Percentiles rank a stretch among this genome's conserved stretches.
These are phyloP conservation scores for Corticium candelabrum DNA, from an alignment of 37 sponge, comb jelly and placozoan species.

Conservation along the genomic window DNA sequence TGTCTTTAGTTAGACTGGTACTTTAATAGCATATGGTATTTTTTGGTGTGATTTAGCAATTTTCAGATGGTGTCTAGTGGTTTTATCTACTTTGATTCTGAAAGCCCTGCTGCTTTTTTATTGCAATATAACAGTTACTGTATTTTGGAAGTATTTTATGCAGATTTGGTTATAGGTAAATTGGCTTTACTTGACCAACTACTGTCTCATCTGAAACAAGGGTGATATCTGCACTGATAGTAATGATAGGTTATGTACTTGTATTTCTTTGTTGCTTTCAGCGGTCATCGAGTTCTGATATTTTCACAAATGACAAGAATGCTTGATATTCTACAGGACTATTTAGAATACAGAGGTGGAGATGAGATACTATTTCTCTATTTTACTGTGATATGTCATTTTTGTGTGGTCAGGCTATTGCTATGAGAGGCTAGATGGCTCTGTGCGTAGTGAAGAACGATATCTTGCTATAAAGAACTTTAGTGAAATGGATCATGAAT, in stretches of 20 bases:
- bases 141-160: no score
- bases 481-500: no score
- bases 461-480: slow-evolving; percentile 68
- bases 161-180: slow-evolving; percentile 34
- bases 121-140: no score
- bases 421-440: slow-evolving; percentile 88
- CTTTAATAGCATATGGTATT: no score
- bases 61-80: no score
- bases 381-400: background rate
- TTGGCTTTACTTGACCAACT: slow-evolving; percentile 52
- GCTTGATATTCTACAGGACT: slow-evolving; percentile 88
- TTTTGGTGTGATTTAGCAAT: no score
- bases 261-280: slow-evolving; percentile 12
- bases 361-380: background rate
- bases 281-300: slow-evolving; percentile 66
- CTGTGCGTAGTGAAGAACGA: slow-evolving; percentile 81
- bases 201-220: slow-evolving; percentile 36
- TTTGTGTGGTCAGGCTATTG: slow-evolving; percentile 49
- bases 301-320: slow-evolving; percentile 86
- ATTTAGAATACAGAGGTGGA: slow-evolving; percentile 38
- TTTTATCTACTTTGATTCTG: no score
- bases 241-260: no score
- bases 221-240: slow-evolving; percentile 7
- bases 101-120: no score
- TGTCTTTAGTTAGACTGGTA: no score